Evolutionary conservation across 2,113 vertebrate genomes (phyloP).

Genomic region (Setophaga petechia): DNA sequence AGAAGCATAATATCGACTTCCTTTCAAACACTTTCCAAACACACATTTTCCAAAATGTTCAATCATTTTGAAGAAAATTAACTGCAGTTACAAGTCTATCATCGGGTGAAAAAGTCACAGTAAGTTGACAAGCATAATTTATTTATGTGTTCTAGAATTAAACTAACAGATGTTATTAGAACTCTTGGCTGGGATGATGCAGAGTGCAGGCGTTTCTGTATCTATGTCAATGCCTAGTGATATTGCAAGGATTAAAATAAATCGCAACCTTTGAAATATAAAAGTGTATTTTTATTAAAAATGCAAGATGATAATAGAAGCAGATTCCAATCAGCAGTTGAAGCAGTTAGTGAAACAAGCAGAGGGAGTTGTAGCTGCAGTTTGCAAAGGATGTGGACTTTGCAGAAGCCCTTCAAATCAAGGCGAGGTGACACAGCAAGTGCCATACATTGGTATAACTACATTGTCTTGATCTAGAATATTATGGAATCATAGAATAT

Average conservation of each 20-base stretch:
- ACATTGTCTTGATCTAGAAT: not conserved
- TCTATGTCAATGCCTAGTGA: constrained; percentile 1
- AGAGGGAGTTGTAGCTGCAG: not conserved
- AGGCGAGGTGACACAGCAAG: not conserved
- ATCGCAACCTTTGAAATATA: constrained; percentile 5
- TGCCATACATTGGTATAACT: not conserved
- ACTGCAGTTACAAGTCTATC: constrained; percentile 13
- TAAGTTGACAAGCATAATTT: constrained; percentile 48
- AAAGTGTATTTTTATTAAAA: constrained; percentile 25
- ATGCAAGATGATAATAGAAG: not conserved
- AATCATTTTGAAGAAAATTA: constrained; percentile 18
- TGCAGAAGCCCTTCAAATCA: not conserved
- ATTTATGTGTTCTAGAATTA: constrained; percentile 47
- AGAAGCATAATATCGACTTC: not conserved
- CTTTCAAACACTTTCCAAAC: not conserved
- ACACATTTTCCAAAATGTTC: constrained; percentile 9
- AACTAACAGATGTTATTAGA: constrained; percentile 48
- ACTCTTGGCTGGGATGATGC: constrained; percentile 27
- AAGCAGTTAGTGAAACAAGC: not conserved
- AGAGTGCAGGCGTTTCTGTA: not conserved
- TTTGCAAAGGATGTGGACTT: not conserved
- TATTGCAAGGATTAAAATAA: constrained; percentile 37
- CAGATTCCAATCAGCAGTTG: not conserved
- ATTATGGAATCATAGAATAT: not conserved
- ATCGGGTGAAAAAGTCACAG: constrained; percentile 17